phyloP scores from a whole-genome alignment of 2,797 vertebrate species.

The Acomys russatus region DNA sequence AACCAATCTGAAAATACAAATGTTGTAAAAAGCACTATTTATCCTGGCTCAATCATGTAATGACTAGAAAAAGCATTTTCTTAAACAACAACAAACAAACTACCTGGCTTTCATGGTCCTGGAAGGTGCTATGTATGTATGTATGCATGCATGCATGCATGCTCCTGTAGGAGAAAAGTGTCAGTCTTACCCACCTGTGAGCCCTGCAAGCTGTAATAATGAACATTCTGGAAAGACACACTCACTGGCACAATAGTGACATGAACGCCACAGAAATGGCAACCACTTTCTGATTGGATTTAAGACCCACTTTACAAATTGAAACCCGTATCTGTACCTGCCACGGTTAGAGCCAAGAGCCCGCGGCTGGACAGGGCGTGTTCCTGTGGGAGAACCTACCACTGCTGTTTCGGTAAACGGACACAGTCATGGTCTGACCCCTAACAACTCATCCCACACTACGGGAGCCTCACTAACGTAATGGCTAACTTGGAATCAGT shows the following conservation, averaged over 20 bases:
- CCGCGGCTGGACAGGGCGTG: background rate
- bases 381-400: background rate
- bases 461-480: background rate
- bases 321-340: background rate
- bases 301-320: background rate
- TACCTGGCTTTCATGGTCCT: background rate
- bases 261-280: background rate
- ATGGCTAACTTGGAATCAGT: background rate
- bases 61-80: constrained; percentile 80
- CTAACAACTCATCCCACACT: background rate
- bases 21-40: constrained; percentile 63
- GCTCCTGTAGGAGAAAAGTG: background rate
- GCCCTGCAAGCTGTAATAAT: background rate
- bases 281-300: background rate
- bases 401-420: background rate
- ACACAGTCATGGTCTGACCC: background rate
- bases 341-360: background rate
- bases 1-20: constrained; percentile 53
- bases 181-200: background rate
- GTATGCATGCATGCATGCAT: too few relatives aligned
- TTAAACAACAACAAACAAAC: background rate
- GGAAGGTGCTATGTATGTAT: background rate
- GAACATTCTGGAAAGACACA: background rate
- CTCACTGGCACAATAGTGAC: background rate
- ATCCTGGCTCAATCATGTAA: background rate